Conservation (phyloP, 2,113 vertebrate species). For the Sorex fumeus region DNA sequence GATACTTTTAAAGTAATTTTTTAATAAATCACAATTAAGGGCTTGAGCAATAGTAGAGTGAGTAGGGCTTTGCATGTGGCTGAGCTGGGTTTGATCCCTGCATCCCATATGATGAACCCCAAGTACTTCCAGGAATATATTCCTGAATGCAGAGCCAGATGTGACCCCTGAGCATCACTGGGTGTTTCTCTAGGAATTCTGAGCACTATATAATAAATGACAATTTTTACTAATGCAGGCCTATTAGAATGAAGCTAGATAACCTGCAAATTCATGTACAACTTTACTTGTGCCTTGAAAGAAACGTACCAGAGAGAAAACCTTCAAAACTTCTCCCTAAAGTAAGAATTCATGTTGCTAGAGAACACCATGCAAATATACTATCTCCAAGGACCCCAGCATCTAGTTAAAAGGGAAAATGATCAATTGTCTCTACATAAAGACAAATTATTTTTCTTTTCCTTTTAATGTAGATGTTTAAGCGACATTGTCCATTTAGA, state of each 20-base stretch:
- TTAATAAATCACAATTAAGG: not conserved
- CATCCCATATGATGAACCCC: too few relatives aligned
- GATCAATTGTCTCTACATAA: not conserved
- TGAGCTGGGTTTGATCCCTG: too few relatives aligned
- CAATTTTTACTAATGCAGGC: conserved; percentile 51
- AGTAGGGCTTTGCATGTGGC: too few relatives aligned
- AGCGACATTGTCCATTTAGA: conserved; percentile 3
- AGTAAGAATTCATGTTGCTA: conserved; percentile 6
- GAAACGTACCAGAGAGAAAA: not conserved
- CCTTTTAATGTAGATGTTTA: conserved; percentile 39
- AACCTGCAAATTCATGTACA: not conserved
- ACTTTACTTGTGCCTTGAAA: conserved; percentile 23
- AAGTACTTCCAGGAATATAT: too few relatives aligned
- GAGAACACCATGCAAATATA: not conserved
- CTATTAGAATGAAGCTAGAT: not conserved
- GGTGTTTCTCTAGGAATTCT: conserved; percentile 39
- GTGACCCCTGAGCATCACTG: too few relatives aligned
- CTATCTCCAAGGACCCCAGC: not conserved
- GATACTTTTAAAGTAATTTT: not conserved
- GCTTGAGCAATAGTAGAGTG: too few relatives aligned
- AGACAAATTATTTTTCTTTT: not conserved
- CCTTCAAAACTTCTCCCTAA: conserved; percentile 9
- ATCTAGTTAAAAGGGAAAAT: conserved; percentile 37
- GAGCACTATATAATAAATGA: conserved; percentile 78
- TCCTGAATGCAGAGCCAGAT: too few relatives aligned